These are phyloP conservation scores for Brienomyrus longianalis DNA, from an alignment of 2,113 vertebrate genomes.

Conservation along the genomic window DNA sequence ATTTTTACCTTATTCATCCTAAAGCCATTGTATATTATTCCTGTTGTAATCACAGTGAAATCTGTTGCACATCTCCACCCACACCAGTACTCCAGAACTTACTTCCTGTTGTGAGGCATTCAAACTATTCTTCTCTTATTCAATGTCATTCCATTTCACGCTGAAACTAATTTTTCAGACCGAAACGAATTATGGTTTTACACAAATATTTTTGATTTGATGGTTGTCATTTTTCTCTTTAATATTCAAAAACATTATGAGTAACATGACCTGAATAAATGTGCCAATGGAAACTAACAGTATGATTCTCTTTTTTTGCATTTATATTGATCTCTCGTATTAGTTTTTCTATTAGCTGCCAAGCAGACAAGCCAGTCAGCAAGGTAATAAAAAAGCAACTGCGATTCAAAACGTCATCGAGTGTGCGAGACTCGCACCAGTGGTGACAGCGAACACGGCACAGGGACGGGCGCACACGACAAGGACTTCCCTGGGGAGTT, in stretches of 20 bases:
- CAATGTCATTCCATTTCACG: not conserved
- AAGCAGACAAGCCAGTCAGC: not conserved
- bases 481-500: not conserved
- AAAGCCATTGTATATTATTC: not conserved
- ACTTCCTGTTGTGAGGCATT: not conserved
- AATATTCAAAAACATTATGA: not conserved
- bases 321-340: not conserved
- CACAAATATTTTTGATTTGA: not conserved
- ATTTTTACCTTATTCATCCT: slow-evolving; percentile 4
- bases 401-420: not conserved
- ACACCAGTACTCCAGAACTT: not conserved
- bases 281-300: not conserved
- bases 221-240: not conserved
- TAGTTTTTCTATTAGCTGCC: not conserved
- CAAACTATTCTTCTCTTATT: not conserved
- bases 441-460: not conserved
- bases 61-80: not conserved
- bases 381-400: not conserved
- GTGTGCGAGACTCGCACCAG: not conserved
- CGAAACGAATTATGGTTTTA: not conserved
- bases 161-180: not conserved
- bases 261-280: not conserved
- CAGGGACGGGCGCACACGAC: not conserved
- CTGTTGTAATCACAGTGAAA: not conserved
- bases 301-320: not conserved